phyloP scores from a whole-genome alignment of 2,888 invertebrate species.

The Erebia ligea region DNA sequence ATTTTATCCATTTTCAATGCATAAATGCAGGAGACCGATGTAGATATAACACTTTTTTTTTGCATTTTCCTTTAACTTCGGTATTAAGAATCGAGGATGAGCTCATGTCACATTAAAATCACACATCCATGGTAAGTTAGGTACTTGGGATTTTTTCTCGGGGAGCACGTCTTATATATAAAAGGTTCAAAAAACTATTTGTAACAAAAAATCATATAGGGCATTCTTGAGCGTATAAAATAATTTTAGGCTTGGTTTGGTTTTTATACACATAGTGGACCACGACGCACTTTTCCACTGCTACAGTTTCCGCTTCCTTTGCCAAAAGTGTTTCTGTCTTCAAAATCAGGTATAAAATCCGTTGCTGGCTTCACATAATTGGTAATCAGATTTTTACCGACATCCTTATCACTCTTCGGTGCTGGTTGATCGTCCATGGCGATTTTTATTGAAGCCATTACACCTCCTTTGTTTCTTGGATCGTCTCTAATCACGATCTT shows the following conservation, averaged over 20 bases:
- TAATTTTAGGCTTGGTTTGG: background rate
- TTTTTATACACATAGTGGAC: slow-evolving; percentile 6
- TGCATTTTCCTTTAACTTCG: background rate
- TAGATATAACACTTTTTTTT: background rate
- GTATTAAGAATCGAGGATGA: background rate
- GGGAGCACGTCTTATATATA: too few species aligned
- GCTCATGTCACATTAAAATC: too few species aligned
- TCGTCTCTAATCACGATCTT: slow-evolving; percentile 21
- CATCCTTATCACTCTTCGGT: background rate
- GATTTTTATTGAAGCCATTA: slow-evolving; percentile 18
- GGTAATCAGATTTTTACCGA: background rate
- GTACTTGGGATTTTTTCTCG: background rate
- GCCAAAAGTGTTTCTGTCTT: slow-evolving; percentile 9
- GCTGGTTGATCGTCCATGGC: slow-evolving; percentile 21
- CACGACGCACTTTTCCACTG: slow-evolving; percentile 13
- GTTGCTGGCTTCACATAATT: slow-evolving; percentile 5
- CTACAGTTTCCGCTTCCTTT: slow-evolving; percentile 19
- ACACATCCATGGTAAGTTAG: too few species aligned
- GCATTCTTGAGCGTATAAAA: slow-evolving; percentile 2
- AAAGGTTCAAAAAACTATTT: background rate
- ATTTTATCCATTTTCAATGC: too few species aligned
- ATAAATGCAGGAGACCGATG: background rate
- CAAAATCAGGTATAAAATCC: slow-evolving; percentile 19
- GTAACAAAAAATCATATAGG: too few species aligned
- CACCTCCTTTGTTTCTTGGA: slow-evolving; percentile 17